These are phyloP conservation scores for Lanistes nyassanus DNA, from an alignment of 1,140 invertebrate genomes.

Conservation along the genomic window DNA sequence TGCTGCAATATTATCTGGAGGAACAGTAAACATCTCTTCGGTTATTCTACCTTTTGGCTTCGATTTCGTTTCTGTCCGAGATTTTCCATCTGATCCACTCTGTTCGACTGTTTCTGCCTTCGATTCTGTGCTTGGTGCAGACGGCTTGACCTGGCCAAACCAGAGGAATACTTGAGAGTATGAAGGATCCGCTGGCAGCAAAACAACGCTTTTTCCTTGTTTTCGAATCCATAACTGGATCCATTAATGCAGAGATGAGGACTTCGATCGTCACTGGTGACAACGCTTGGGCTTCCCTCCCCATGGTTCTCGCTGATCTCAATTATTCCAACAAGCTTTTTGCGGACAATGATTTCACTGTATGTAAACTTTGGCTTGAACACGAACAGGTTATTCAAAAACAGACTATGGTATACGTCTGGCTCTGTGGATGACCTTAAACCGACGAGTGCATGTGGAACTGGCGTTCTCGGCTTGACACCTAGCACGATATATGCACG, in stretches of 20 bases:
- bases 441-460: slow-evolving; percentile 15
- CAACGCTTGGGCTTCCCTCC: slow-evolving; percentile 9
- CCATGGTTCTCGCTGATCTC: neutral
- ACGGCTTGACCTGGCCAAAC: neutral
- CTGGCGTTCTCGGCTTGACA: neutral
- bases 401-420: slow-evolving; percentile 7
- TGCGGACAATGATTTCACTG: neutral
- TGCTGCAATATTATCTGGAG: neutral
- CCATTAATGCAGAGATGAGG: neutral
- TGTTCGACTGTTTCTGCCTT: neutral
- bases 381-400: neutral
- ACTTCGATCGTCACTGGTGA: neutral
- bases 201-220: neutral
- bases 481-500: slow-evolving; percentile 18
- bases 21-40: neutral
- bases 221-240: slow-evolving; percentile 25
- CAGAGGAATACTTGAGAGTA: slow-evolving; percentile 16
- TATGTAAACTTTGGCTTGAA: slow-evolving; percentile 17
- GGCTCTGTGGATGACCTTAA: neutral
- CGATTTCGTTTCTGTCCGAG: too few species aligned
- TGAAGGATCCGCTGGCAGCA: slow-evolving; percentile 2
- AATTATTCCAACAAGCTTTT: slow-evolving; percentile 22
- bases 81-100: neutral
- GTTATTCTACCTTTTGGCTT: neutral
- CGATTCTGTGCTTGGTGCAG: neutral